phyloP scores from a whole-genome alignment of 2,797 vertebrate genomes.

The Miichthys miiuy region DNA sequence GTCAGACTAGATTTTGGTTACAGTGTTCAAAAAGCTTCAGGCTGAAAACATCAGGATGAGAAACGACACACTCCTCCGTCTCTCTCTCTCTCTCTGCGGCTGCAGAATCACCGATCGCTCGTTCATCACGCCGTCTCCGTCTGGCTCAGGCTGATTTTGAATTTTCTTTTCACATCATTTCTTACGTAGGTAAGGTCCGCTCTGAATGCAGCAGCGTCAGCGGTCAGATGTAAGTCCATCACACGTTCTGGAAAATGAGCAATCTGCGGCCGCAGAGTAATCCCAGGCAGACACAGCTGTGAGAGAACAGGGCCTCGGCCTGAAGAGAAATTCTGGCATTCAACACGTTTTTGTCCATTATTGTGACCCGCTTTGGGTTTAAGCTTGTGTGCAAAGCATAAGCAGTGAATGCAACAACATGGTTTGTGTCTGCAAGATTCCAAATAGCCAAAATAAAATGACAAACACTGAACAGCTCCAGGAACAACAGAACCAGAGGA shows the following conservation, averaged over 20 bases:
- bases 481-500: not conserved
- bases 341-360: not conserved
- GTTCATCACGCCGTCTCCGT: constrained; percentile 47
- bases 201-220: constrained; percentile 23
- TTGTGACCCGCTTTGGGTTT: not conserved
- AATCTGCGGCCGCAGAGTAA: not conserved
- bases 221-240: not conserved
- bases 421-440: not conserved
- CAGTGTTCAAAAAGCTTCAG: constrained; percentile 62
- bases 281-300: not conserved
- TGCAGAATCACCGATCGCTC: constrained; percentile 21
- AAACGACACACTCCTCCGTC: constrained; percentile 32
- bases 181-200: not conserved
- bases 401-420: not conserved
- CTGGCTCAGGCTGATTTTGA: constrained; percentile 23
- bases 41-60: constrained; percentile 61
- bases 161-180: not conserved
- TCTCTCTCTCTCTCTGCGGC: constrained; percentile 4
- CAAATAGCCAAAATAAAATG: not conserved
- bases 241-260: not conserved
- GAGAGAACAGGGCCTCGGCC: not conserved
- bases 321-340: not conserved
- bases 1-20: constrained; percentile 73
- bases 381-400: not conserved
- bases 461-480: no score